phyloP scores from a whole-genome alignment of 2,113 vertebrate genomes.

The Sylvietta virens region DNA sequence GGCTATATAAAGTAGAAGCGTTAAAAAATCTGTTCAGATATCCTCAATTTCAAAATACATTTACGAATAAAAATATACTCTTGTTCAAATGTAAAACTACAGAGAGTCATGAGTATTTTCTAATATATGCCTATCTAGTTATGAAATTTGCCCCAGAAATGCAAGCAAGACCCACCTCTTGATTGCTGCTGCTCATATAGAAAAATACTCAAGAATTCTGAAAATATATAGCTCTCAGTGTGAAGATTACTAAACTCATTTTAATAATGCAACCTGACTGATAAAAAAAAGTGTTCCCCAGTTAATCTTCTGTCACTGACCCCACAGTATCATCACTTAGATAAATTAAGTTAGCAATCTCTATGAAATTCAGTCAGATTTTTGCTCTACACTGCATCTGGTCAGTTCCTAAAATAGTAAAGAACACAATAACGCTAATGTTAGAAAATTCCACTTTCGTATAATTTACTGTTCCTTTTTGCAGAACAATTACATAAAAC shows the following conservation, averaged over 20 bases:
- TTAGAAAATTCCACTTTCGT: not conserved
- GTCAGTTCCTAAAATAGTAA: constrained; percentile 28
- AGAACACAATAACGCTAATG: not conserved
- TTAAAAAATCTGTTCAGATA: not conserved
- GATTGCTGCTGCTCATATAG: not conserved
- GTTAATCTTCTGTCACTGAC: constrained; percentile 12
- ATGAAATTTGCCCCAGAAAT: not conserved
- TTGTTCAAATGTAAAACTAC: not conserved
- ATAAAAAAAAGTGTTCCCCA: not conserved
- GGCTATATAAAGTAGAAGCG: not conserved
- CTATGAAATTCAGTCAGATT: not conserved
- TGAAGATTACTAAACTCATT: not conserved
- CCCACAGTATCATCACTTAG: not conserved
- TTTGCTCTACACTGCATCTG: not conserved
- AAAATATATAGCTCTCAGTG: not conserved
- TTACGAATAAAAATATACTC: not conserved
- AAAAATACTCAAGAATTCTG: not conserved
- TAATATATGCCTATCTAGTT: not conserved
- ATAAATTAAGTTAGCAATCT: constrained; percentile 27
- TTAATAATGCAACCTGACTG: not conserved
- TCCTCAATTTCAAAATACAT: not conserved
- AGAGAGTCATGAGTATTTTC: not conserved
- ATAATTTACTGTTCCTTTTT: not conserved
- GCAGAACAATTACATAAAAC: not conserved
- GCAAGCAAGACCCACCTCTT: not conserved